phyloP scores from a whole-genome alignment of 2,113 vertebrate species.

The Meles meles region DNA sequence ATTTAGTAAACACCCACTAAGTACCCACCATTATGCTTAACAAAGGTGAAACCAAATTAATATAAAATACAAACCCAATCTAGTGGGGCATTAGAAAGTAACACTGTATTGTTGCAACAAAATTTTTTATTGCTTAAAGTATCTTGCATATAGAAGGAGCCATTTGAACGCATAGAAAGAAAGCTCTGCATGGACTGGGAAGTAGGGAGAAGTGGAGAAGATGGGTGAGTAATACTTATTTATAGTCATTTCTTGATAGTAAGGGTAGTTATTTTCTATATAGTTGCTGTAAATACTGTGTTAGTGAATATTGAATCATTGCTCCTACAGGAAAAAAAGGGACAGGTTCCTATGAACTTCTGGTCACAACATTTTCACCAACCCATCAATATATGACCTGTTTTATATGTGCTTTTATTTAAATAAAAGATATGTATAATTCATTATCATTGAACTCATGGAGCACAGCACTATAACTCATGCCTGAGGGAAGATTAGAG shows the following conservation, averaged over 20 bases:
- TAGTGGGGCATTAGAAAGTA: neutral
- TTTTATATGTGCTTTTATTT: neutral
- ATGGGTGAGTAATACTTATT: neutral
- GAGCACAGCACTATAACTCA: neutral
- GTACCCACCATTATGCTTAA: neutral
- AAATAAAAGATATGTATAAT: neutral
- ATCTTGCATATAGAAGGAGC: neutral
- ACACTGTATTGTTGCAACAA: neutral
- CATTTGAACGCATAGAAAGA: neutral
- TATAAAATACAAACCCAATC: slow-evolving; percentile 10
- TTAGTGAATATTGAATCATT: neutral
- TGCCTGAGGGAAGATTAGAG: neutral
- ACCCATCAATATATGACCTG: neutral
- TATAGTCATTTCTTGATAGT: neutral
- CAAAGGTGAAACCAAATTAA: neutral
- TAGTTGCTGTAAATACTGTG: neutral
- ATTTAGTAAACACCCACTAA: slow-evolving; percentile 40
- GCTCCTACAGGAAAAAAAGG: neutral
- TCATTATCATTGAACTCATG: neutral
- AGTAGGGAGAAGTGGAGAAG: neutral
- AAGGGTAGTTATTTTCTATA: neutral
- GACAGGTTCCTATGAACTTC: neutral
- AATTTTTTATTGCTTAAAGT: neutral
- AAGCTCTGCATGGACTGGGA: neutral
- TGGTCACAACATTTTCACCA: neutral